Percentiles rank a stretch among this genome's conserved stretches.
Conservation (phyloP, 2,797 vertebrate species). For the Channa striata region DNA sequence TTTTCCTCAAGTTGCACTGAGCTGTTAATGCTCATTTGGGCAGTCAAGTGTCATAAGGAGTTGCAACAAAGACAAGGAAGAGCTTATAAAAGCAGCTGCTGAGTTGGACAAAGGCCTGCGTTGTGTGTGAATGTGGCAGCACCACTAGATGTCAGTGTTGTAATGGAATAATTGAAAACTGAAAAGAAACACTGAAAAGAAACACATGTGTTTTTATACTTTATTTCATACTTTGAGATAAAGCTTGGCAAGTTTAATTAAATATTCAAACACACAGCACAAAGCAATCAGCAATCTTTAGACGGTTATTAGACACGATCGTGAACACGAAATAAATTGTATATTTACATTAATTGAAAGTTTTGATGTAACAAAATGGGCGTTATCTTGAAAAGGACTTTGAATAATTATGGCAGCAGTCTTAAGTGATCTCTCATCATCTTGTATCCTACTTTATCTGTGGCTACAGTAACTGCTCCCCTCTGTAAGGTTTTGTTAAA, state of each 20-base stretch:
- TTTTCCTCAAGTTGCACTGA: conserved; percentile 25
- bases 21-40: conserved; percentile 32
- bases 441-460: neutral
- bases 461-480: conserved; percentile 4
- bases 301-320: too few species aligned
- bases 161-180: conserved; percentile 26
- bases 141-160: conserved; percentile 84
- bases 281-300: too few species aligned
- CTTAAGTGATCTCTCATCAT: neutral
- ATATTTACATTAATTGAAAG: too few species aligned
- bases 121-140: conserved; percentile 32
- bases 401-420: too few species aligned
- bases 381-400: too few species aligned
- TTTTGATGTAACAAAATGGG: too few species aligned
- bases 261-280: neutral
- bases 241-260: neutral
- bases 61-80: conserved; percentile 2
- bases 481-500: conserved; percentile 1
- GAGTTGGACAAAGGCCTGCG: neutral
- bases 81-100: conserved; percentile 5
- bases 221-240: neutral
- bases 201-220: neutral
- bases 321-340: too few species aligned
- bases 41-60: conserved; percentile 13
- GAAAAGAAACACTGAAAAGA: neutral